Conservation (phyloP, 2,797 vertebrate genomes). For the Graptemys geographica region DNA sequence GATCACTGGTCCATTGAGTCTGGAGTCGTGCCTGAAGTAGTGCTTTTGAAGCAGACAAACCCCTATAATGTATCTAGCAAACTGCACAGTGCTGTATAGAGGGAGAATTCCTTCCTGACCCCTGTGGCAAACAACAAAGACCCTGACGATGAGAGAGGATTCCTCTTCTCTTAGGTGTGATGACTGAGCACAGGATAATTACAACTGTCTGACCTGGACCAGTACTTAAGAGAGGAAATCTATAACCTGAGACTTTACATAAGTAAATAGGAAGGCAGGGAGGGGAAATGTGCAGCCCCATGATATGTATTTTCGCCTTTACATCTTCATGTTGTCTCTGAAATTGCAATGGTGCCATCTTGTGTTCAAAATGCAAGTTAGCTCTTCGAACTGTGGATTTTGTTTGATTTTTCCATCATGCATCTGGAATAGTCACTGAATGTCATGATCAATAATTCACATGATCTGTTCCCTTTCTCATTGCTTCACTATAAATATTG, state of each 20-base stretch:
- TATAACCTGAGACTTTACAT: not conserved
- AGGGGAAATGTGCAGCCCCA: not conserved
- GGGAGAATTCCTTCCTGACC: not conserved
- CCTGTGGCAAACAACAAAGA: not conserved
- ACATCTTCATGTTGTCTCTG: accelerated
- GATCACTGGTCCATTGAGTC: not conserved
- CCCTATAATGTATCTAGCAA: accelerated
- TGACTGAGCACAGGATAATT: not conserved
- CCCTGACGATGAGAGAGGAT: accelerated
- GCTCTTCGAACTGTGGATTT: accelerated
- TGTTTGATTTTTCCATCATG: not conserved
- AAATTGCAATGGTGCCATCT: constrained; percentile 62
- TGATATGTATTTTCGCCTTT: accelerated
- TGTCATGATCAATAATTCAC: accelerated
- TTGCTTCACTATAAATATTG: not conserved
- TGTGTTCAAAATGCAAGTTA: constrained; percentile 20
- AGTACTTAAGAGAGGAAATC: not conserved
- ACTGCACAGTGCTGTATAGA: accelerated
- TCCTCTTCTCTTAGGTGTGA: not conserved
- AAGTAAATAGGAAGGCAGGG: not conserved
- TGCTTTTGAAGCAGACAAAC: accelerated
- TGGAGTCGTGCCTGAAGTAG: not conserved
- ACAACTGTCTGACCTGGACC: not conserved
- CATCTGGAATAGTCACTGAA: not conserved
- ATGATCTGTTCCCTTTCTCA: not conserved